Base-by-base conservation (phyloP, 1,140 invertebrate genomes). In the Muscidifurax raptorellus region DNA sequence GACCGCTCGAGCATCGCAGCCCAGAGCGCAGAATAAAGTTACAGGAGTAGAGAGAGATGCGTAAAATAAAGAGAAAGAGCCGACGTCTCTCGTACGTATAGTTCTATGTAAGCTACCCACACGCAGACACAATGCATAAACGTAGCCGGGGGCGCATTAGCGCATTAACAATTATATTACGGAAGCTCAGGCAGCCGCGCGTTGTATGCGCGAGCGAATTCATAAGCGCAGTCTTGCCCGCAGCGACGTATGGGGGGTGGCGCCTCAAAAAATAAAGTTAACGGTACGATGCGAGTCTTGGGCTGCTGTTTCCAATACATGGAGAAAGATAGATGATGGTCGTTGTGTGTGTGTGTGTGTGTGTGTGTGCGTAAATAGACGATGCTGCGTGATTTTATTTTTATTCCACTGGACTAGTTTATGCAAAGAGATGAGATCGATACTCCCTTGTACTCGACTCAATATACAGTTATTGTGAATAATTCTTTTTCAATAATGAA, bases 101-200 rank as follows among this genome's bases (percentile, higher is more conserved):
- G 75, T 84, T 87, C 74, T 82, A 69, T 85, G 77, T 59, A 59
- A 59, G 52, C 22, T 7, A 59, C 52, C 15, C 82, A 69, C 32
- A 64, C 76, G 80, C 85, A 88, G 85, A 22, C 83, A 88, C 88
- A 86, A 87, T 90, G 89, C 88, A 89, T 90, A 89, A 91, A 90
- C 89, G 87, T 83, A 71, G 89, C 88, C 87, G 87, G 88, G 85
- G 89, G 90, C 87, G 88, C 89, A 91, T 89, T 90, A 89, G 90
- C 90, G 89, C 90, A 91, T 91, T 91, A 91, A 91, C 90, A 91
- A 91, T 91, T 90, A 90, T 91, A 91, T 91, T 91, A 91, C 90
- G 88, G 90, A 91, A 91, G 90, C 90, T 91, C 89, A 87, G 15
- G 30, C 52, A 59, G 52, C 52, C 52, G 22, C 10, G 22, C 25